A percentile compares a stretch with the other conserved stretches of the same genome.
These are phyloP conservation scores for Escarpia spicata DNA, from an alignment of 2,888 invertebrate species.

Conservation along the genomic window DNA sequence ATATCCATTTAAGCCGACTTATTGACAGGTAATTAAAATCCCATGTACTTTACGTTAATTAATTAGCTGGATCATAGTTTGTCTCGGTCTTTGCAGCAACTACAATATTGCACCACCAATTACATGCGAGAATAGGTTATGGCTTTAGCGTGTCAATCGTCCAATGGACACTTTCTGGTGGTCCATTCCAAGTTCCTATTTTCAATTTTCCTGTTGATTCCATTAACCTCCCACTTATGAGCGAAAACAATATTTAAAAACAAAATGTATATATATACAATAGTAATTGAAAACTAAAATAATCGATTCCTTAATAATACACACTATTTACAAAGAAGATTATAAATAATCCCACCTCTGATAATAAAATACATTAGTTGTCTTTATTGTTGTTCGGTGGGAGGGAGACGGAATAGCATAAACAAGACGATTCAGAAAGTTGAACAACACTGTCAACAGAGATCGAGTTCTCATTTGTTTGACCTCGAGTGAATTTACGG, in stretches of 20 bases:
- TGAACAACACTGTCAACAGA: not conserved
- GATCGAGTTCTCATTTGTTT: not conserved
- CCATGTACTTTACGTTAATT: too few species aligned
- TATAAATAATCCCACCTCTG: not conserved
- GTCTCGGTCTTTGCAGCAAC: too few species aligned
- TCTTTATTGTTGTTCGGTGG: not conserved
- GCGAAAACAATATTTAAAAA: not conserved
- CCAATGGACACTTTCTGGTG: not conserved
- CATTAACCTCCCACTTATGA: not conserved
- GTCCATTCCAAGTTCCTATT: not conserved
- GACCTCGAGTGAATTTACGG: not conserved
- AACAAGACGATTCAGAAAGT: not conserved
- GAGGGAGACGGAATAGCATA: slow-evolving; percentile 6
- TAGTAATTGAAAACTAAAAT: not conserved
- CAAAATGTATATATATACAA: not conserved
- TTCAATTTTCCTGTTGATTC: not conserved
- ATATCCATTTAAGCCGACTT: too few species aligned
- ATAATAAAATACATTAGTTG: not conserved
- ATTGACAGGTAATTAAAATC: too few species aligned
- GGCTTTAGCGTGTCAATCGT: too few species aligned
- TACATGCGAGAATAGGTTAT: too few species aligned
- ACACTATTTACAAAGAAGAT: not conserved
- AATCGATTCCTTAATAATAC: not conserved
- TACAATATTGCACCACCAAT: too few species aligned
- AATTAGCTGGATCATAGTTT: too few species aligned